phyloP scores from a whole-genome alignment of 2,888 invertebrate genomes.

The Caenorhabditis macrosperma region DNA sequence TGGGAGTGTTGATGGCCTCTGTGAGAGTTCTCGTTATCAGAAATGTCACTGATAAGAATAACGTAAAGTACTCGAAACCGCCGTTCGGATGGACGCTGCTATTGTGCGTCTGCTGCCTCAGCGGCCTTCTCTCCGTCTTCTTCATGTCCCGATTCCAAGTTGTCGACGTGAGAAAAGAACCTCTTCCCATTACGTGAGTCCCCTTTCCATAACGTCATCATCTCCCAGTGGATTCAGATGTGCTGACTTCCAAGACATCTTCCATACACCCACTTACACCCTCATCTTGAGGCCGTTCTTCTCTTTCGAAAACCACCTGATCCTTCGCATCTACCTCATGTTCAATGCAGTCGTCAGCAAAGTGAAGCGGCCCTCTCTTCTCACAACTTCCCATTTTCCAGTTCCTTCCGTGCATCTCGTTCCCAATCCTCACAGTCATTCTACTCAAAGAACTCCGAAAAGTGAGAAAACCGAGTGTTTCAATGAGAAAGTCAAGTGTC shows the following conservation, averaged over 20 bases:
- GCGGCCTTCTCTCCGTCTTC: background rate
- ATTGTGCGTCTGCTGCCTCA: background rate
- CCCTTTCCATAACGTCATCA: too few species aligned
- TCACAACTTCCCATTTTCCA: background rate
- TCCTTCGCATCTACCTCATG: conserved; percentile 13
- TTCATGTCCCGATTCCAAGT: background rate
- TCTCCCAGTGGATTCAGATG: conserved; percentile 1
- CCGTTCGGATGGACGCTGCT: conserved; percentile 16
- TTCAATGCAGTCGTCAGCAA: conserved; percentile 6
- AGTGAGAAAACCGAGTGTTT: background rate
- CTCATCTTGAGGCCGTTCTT: conserved; percentile 4
- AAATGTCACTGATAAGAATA: background rate
- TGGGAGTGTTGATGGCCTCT: conserved; percentile 14
- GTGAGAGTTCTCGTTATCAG: conserved; percentile 5
- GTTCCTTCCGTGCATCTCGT: conserved; percentile 24
- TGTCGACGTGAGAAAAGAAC: background rate
- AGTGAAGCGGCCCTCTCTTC: background rate
- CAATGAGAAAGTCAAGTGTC: background rate
- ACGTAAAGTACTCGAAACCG: background rate
- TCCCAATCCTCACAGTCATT: conserved; percentile 7
- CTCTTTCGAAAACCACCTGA: conserved; percentile 13
- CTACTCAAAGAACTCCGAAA: conserved; percentile 11
- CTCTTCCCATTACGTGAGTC: conserved; percentile 8
- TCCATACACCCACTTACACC: background rate
- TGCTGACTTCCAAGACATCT: conserved; percentile 21